These are phyloP conservation scores for Dysmachus trigonus DNA, from an alignment of 2,888 invertebrate species.

Conservation along the genomic window DNA sequence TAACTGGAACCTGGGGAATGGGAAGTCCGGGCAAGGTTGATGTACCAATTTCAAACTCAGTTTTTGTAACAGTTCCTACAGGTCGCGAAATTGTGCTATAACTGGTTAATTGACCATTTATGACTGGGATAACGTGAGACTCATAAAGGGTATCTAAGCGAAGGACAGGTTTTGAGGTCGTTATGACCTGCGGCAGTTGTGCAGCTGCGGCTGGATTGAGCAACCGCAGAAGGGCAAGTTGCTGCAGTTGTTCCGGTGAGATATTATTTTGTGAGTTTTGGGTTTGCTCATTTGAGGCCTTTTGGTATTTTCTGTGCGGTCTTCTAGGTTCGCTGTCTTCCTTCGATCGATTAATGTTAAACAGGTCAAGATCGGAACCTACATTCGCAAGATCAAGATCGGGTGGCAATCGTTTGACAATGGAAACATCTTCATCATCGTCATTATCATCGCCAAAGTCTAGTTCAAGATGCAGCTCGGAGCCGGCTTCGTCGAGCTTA, in stretches of 20 bases:
- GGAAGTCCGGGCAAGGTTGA: conserved; percentile 73
- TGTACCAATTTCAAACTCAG: conserved; percentile 80
- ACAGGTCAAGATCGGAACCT: conserved; percentile 76
- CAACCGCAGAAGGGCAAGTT: conserved; percentile 76
- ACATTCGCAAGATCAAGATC: conserved; percentile 78
- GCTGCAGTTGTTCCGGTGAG: conserved; percentile 73
- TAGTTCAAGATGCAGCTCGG: conserved; percentile 84
- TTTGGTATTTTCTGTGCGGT: conserved; percentile 47
- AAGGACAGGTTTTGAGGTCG: conserved; percentile 80
- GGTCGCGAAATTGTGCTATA: conserved; percentile 82
- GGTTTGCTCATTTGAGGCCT: conserved; percentile 51
- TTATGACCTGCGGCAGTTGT: conserved; percentile 76
- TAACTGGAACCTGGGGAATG: conserved; percentile 62
- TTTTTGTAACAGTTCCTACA: conserved; percentile 80
- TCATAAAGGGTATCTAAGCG: conserved; percentile 83
- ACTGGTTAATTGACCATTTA: conserved; percentile 78
- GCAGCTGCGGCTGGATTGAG: conserved; percentile 74
- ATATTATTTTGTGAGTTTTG: conserved; percentile 58
- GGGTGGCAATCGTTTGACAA: conserved; percentile 66
- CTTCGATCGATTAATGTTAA: conserved; percentile 74
- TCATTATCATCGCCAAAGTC: conserved; percentile 86
- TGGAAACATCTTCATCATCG: conserved; percentile 66
- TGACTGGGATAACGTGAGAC: conserved; percentile 81
- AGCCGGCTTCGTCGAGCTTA: conserved; percentile 87
- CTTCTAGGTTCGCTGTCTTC: conserved; percentile 67